A percentile compares a stretch with the other conserved stretches of the same genome.
Evolutionary conservation across 2,113 vertebrate species (phyloP).

Genomic region (Raphicerus campestris): DNA sequence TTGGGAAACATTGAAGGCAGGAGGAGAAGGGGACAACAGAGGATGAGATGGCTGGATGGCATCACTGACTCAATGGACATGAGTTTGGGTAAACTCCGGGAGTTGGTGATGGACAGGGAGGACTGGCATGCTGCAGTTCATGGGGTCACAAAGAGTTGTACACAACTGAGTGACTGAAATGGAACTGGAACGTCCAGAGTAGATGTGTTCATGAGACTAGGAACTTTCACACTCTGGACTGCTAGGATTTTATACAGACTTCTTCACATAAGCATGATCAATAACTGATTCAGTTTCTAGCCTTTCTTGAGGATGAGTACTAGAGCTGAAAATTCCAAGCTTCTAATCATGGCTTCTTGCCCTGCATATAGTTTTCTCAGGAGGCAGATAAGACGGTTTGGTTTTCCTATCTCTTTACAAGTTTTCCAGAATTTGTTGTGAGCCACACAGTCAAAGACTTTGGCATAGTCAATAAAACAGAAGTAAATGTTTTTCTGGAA

Average conservation of each 20-base stretch:
- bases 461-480: background rate
- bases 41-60: background rate
- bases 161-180: rapidly evolving
- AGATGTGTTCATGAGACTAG: background rate
- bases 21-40: background rate
- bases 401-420: background rate
- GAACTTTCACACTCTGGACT: background rate
- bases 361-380: background rate
- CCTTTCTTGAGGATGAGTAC: background rate
- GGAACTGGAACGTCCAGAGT: background rate
- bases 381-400: background rate
- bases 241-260: background rate
- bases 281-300: background rate
- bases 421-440: background rate
- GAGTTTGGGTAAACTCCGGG: background rate
- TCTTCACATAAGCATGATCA: background rate
- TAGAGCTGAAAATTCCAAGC: background rate
- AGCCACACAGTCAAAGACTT: background rate
- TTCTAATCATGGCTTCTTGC: background rate
- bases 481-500: background rate
- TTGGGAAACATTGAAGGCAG: background rate
- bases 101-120: background rate
- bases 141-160: background rate
- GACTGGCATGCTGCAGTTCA: background rate
- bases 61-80: background rate